Evolutionary conservation across 2,113 vertebrate genomes (phyloP).

Genomic region (Fulmarus glacialis): DNA sequence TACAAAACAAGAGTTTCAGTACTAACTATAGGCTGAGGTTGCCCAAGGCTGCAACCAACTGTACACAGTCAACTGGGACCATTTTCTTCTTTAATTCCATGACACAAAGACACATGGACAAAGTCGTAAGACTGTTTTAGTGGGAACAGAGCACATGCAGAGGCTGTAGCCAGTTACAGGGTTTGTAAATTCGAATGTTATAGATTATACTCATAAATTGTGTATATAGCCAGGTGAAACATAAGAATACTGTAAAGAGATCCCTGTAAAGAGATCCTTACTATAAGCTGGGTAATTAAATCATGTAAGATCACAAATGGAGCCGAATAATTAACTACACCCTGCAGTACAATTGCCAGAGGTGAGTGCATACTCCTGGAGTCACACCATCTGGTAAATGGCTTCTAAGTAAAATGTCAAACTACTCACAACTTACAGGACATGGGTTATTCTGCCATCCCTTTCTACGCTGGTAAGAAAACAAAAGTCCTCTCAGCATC

Average conservation of each 20-base stretch:
- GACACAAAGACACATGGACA: background rate
- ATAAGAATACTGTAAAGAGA: background rate
- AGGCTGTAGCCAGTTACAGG: background rate
- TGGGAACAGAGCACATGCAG: background rate
- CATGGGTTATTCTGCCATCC: background rate
- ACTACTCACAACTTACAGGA: background rate
- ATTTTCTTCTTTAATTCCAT: background rate
- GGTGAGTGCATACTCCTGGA: background rate
- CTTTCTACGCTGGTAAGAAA: background rate
- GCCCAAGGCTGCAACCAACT: background rate
- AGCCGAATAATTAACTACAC: background rate
- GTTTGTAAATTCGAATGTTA: background rate
- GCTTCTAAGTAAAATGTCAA: background rate
- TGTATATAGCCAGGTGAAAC: background rate
- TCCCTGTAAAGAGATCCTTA: background rate
- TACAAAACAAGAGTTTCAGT: background rate
- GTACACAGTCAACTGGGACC: background rate
- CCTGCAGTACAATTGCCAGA: background rate
- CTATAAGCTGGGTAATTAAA: background rate
- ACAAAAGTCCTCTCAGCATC: background rate
- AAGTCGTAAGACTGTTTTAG: background rate
- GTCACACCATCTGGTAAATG: background rate
- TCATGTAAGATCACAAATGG: background rate
- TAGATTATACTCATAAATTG: background rate
- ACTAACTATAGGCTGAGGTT: background rate